A percentile compares a stretch with the other conserved stretches of the same genome.
Evolutionary conservation across 2,888 invertebrate genomes (phyloP).

Genomic region (Brachylomia viminalis): DNA sequence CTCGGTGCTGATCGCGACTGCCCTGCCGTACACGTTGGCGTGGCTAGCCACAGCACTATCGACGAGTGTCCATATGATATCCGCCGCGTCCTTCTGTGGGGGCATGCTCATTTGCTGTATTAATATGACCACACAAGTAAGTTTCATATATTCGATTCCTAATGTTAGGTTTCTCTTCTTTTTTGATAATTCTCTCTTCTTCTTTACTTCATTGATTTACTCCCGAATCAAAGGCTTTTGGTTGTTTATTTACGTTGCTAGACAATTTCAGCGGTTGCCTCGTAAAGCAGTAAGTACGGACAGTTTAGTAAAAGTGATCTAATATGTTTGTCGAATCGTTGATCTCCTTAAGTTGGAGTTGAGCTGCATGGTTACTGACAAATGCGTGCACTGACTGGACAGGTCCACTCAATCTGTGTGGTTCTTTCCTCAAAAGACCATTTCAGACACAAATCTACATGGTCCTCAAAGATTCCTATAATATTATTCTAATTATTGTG

Average conservation of each 20-base stretch:
- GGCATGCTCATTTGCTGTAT: slow-evolving; percentile 94
- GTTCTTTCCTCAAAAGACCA: no score
- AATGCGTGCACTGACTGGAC: no score
- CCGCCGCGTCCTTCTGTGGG: slow-evolving; percentile 94
- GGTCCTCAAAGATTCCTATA: no score
- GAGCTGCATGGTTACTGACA: no score
- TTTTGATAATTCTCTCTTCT: not conserved
- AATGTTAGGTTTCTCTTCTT: not conserved
- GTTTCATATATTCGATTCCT: slow-evolving; percentile 43
- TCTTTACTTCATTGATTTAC: not conserved
- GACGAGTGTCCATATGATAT: slow-evolving; percentile 93
- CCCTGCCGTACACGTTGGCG: slow-evolving; percentile 93
- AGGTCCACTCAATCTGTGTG: no score
- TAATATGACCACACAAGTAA: slow-evolving; percentile 93
- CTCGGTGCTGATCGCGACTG: slow-evolving; percentile 92
- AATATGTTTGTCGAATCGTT: no score
- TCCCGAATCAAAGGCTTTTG: not conserved
- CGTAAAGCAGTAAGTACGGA: not conserved
- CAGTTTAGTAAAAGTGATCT: not conserved
- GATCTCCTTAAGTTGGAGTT: no score
- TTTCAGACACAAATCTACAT: no score
- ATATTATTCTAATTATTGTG: no score
- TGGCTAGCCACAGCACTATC: slow-evolving; percentile 95
- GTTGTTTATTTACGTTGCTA: not conserved
- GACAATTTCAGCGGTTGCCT: not conserved